Percentiles rank a stretch among this genome's conserved stretches.
Conservation (phyloP, 2,797 vertebrate genomes). For the Sitta carolinensis region DNA sequence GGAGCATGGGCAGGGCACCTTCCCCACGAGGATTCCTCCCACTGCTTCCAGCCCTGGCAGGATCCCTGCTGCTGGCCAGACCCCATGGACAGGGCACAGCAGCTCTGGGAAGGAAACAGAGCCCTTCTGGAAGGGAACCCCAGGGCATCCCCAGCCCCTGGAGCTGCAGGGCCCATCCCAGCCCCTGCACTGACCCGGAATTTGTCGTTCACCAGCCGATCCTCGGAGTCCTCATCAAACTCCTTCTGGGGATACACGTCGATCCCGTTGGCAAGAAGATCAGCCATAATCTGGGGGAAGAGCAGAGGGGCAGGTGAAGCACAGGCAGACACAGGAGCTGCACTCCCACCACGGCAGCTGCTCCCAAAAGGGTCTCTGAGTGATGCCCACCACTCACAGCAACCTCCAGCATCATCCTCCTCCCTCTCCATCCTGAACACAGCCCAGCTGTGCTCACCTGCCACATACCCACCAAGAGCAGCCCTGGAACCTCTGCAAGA, state of each 20-base stretch:
- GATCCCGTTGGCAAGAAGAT: slow-evolving; percentile 91
- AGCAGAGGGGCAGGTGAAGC: background rate
- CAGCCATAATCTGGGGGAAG: slow-evolving; percentile 86
- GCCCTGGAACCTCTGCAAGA: background rate
- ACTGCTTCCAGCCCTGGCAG: background rate
- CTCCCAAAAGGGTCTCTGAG: background rate
- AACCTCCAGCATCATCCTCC: background rate
- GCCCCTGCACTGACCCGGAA: slow-evolving; percentile 83
- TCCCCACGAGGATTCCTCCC: background rate
- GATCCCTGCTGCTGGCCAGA: background rate
- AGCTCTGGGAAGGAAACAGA: background rate
- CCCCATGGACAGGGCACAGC: background rate
- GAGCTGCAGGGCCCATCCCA: background rate
- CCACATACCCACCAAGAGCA: background rate
- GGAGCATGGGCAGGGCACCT: background rate
- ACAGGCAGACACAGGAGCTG: background rate
- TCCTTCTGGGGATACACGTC: slow-evolving; percentile 96
- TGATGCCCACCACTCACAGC: background rate
- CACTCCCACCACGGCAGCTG: fast-evolving
- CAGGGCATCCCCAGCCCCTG: fast-evolving
- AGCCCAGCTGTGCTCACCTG: background rate
- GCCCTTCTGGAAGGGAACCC: background rate
- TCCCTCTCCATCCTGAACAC: background rate
- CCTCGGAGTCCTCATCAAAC: slow-evolving; percentile 94
- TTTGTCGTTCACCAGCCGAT: slow-evolving; percentile 93